Evolutionary conservation across 2,888 invertebrate genomes (phyloP).

Genomic region (Schizaphis graminum): DNA sequence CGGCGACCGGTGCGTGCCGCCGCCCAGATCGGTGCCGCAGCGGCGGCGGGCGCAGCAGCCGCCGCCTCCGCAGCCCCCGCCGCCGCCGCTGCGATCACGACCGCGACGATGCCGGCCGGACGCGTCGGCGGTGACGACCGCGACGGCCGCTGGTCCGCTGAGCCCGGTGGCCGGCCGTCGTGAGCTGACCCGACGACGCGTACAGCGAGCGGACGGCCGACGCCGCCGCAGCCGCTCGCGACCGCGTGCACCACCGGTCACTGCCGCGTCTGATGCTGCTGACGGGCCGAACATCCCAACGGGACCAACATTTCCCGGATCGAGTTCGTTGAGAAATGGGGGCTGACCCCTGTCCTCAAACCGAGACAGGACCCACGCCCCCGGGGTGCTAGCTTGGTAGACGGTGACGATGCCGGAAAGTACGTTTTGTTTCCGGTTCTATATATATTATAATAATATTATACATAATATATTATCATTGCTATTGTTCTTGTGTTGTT

Average conservation of each 20-base stretch:
- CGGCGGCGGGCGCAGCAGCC: neutral
- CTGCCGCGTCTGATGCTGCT: slow-evolving; percentile 63
- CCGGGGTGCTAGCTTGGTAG: slow-evolving; percentile 71
- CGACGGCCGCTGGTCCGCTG: slow-evolving; percentile 71
- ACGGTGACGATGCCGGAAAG: slow-evolving; percentile 65
- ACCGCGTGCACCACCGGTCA: slow-evolving; percentile 82
- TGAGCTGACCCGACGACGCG: slow-evolving; percentile 30
- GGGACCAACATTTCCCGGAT: slow-evolving; percentile 93
- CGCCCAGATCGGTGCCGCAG: neutral
- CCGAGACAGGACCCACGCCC: slow-evolving; percentile 93
- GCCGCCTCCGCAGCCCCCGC: slow-evolving; percentile 52
- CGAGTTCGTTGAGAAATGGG: slow-evolving; percentile 98
- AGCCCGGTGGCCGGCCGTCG: slow-evolving; percentile 50
- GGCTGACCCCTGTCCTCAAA: slow-evolving; percentile 97
- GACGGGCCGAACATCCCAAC: slow-evolving; percentile 64
- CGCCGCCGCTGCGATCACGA: slow-evolving; percentile 69
- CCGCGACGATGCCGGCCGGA: slow-evolving; percentile 68
- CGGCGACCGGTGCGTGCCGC: neutral
- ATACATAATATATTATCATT: neutral
- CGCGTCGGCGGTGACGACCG: slow-evolving; percentile 68
- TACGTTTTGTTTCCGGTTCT: slow-evolving; percentile 24
- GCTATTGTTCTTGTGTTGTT: neutral
- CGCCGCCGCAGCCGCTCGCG: slow-evolving; percentile 79
- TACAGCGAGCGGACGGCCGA: slow-evolving; percentile 68
- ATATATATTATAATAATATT: neutral